Percentiles rank a stretch among this genome's conserved stretches.
Evolutionary conservation across 2,888 invertebrate genomes (phyloP).

Genomic region (Campoplex nolae): DNA sequence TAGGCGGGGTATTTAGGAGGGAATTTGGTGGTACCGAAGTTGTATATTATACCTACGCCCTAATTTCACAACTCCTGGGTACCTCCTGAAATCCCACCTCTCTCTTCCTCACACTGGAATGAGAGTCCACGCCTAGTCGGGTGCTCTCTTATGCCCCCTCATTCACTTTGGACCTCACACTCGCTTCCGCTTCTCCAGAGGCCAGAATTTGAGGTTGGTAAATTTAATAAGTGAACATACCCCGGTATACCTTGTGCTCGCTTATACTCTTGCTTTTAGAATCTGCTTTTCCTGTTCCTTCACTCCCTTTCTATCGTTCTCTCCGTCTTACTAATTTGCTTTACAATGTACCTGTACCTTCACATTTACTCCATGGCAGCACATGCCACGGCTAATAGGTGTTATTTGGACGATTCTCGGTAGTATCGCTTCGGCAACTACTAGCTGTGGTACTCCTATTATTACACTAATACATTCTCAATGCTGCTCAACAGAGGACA

Average conservation of each 20-base stretch:
- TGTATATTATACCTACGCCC: slow-evolving; percentile 81
- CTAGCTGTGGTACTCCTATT: slow-evolving; percentile 24
- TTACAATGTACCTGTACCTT: slow-evolving; percentile 64
- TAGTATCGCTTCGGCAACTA: slow-evolving; percentile 54
- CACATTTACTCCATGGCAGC: slow-evolving; percentile 58
- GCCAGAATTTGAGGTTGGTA: slow-evolving; percentile 81
- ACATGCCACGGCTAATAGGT: slow-evolving; percentile 67
- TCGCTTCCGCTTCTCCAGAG: slow-evolving; percentile 68
- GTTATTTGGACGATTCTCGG: slow-evolving; percentile 69
- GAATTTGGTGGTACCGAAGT: slow-evolving; percentile 81
- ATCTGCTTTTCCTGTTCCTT: slow-evolving; percentile 31
- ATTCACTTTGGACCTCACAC: slow-evolving; percentile 61
- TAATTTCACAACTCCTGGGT: slow-evolving; percentile 66
- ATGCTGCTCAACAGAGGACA: slow-evolving; percentile 10
- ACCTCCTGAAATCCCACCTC: slow-evolving; percentile 70
- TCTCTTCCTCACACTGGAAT: slow-evolving; percentile 15
- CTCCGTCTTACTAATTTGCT: slow-evolving; percentile 62
- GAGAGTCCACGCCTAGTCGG: slow-evolving; percentile 70
- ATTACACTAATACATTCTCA: slow-evolving; percentile 6
- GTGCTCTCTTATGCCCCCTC: slow-evolving; percentile 68
- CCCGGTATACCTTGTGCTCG: slow-evolving; percentile 49
- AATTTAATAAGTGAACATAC: slow-evolving; percentile 83
- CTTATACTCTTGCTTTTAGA: slow-evolving; percentile 47
- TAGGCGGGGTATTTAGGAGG: slow-evolving; percentile 83
- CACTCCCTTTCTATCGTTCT: slow-evolving; percentile 21